Conservation (phyloP, 2,888 invertebrate species). For the Eretmocerus hayati region DNA sequence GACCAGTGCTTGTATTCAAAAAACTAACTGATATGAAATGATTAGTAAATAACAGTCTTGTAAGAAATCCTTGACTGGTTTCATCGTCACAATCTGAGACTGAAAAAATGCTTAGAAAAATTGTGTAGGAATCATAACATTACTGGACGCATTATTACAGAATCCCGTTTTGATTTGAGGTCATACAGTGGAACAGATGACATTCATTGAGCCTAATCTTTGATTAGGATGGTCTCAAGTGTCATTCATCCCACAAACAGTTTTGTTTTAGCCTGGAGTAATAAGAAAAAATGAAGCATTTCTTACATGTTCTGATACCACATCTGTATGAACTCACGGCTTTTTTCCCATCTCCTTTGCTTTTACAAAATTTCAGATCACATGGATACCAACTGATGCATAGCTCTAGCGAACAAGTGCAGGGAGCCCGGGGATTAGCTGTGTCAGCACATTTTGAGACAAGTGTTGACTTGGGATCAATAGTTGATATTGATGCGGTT, state of each 20-base stretch:
- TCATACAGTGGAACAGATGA: too few relatives aligned
- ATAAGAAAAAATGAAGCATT: constrained; percentile 82
- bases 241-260: constrained; percentile 76
- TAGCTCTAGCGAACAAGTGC: constrained; percentile 77
- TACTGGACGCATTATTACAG: too few relatives aligned
- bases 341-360: constrained; percentile 61
- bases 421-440: constrained; percentile 64
- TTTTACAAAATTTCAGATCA: constrained; percentile 89
- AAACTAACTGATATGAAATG: too few relatives aligned
- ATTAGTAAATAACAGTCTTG: too few relatives aligned
- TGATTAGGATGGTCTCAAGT: too few relatives aligned
- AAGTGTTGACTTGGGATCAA: constrained; percentile 34
- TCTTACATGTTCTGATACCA: constrained; percentile 91
- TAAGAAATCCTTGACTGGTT: too few relatives aligned
- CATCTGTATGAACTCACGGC: constrained; percentile 74
- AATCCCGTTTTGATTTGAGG: too few relatives aligned
- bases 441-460: constrained; percentile 58
- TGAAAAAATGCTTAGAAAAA: too few relatives aligned
- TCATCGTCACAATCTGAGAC: too few relatives aligned
- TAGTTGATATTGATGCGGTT: constrained; percentile 38
- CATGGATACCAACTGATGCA: constrained; percentile 96
- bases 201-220: too few relatives aligned
- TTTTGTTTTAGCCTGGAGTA: constrained; percentile 76
- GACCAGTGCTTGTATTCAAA: too few relatives aligned
- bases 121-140: too few relatives aligned